Evolutionary conservation across 23 tunicate genomes (phyloP).

Genomic region (Ascidia mentula): DNA sequence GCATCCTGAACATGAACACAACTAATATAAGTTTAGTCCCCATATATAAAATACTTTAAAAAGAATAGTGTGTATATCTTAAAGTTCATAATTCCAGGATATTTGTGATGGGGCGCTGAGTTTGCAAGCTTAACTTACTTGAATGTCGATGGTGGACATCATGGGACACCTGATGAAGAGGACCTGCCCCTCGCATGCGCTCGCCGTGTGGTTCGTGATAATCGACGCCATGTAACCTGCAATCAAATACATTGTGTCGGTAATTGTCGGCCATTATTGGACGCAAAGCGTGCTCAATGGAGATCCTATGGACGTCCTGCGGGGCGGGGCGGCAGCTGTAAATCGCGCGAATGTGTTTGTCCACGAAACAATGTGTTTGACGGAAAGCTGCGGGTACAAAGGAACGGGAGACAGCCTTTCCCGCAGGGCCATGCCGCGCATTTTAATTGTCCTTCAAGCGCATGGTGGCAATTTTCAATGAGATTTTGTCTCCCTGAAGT

Average conservation of each 20-base stretch:
- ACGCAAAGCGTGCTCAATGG: neutral
- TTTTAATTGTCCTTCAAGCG: no score
- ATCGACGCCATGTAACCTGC: slow-evolving; percentile 48
- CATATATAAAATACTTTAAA: no score
- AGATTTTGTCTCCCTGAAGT: no score
- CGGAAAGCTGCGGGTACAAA: neutral
- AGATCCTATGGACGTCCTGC: no score
- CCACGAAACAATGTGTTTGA: neutral
- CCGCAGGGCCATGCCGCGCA: neutral
- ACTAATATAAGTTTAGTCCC: no score
- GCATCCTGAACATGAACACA: no score
- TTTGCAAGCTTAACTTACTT: slow-evolving; percentile 33
- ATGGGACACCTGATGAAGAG: slow-evolving; percentile 56
- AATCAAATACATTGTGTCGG: slow-evolving; percentile 13
- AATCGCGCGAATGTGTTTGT: neutral
- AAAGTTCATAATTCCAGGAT: no score
- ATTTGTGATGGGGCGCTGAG: no score
- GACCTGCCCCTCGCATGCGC: slow-evolving; percentile 52
- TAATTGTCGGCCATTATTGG: neutral
- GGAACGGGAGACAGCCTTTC: neutral
- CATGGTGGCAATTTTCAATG: no score
- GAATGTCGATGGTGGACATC: slow-evolving; percentile 63
- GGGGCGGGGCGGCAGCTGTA: neutral
- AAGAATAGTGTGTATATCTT: no score
- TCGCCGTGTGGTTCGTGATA: slow-evolving; percentile 31